Conservation (phyloP, 2,113 vertebrate species). For the Anarhynchus alexandrinus region DNA sequence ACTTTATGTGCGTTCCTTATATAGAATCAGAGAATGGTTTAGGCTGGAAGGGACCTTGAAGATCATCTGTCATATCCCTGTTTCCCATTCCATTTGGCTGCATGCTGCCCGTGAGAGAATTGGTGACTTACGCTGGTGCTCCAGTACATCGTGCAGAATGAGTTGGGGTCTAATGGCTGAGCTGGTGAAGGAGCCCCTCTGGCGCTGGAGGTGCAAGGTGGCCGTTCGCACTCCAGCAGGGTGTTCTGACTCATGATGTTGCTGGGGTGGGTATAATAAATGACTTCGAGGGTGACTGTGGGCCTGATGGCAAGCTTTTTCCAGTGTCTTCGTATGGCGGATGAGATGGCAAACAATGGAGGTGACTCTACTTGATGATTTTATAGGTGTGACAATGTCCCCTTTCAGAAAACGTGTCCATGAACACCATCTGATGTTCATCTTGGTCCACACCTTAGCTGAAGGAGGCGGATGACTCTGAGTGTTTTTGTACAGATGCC, state of each 20-base stretch:
- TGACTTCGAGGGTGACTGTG: not conserved
- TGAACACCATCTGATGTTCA: not conserved
- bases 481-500: not conserved
- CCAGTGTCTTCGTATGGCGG: rapidly evolving
- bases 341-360: no score
- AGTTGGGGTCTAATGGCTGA: not conserved
- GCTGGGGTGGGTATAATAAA: not conserved
- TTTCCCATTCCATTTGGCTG: rapidly evolving
- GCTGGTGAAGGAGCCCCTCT: not conserved
- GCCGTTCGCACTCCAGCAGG: not conserved
- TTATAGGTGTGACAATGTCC: not conserved
- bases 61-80: not conserved
- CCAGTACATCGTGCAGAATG: rapidly evolving
- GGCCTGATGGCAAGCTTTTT: not conserved
- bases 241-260: rapidly evolving
- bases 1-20: rapidly evolving
- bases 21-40: no score
- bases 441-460: not conserved
- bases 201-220: not conserved
- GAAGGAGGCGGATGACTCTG: not conserved
- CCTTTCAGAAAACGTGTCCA: rapidly evolving
- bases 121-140: rapidly evolving
- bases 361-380: not conserved
- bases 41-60: no score
- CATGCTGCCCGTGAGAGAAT: rapidly evolving